These are phyloP conservation scores for Thelaira solivaga DNA, from an alignment of 2,888 invertebrate genomes.

Conservation along the genomic window DNA sequence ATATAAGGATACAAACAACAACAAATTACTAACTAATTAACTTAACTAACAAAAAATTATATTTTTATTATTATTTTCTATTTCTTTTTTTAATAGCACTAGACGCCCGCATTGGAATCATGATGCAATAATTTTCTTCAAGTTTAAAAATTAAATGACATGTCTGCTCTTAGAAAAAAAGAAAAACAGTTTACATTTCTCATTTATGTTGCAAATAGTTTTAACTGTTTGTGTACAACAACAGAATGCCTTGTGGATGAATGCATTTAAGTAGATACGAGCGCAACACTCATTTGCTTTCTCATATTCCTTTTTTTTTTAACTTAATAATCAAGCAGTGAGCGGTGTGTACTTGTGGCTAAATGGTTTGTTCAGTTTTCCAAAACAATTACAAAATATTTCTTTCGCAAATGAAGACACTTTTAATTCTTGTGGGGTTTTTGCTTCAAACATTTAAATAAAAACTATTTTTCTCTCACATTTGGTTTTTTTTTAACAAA, in stretches of 20 bases:
- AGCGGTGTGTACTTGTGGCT: no score
- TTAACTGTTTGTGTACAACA: neutral
- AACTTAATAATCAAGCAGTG: constrained; percentile 33
- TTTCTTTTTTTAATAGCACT: no score
- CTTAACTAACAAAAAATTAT: neutral
- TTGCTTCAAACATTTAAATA: neutral
- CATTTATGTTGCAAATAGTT: constrained; percentile 25
- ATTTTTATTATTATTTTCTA: neutral
- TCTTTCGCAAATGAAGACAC: neutral
- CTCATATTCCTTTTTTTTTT: neutral
- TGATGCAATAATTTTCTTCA: constrained; percentile 15
- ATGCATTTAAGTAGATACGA: neutral
- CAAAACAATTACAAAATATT: neutral
- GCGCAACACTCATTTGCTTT: neutral
- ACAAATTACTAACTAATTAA: neutral
- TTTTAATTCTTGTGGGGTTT: neutral
- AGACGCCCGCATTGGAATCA: neutral
- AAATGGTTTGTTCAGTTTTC: constrained; percentile 32
- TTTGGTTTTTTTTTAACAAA: constrained; percentile 8
- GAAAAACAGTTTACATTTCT: constrained; percentile 7
- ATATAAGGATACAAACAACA: constrained; percentile 27
- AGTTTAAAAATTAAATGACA: neutral
- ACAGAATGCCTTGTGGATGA: neutral
- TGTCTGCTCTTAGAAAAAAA: neutral
- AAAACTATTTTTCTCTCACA: neutral